phyloP scores from a whole-genome alignment of 2,888 invertebrate species.

The Synanthedon tipuliformis region DNA sequence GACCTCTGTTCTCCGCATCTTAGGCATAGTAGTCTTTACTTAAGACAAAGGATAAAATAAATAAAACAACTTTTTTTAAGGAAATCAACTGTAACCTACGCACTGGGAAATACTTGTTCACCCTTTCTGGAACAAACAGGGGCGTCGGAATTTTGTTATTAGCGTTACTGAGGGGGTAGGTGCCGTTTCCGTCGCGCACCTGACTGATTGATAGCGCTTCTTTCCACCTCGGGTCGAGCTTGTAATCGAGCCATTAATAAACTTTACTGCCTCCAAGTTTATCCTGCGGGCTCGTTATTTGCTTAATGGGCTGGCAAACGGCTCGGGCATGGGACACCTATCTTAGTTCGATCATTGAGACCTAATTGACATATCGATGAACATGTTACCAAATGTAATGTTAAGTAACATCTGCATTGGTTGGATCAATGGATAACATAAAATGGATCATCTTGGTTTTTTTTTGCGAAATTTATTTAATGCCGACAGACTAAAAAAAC shows the following conservation, averaged over 20 bases:
- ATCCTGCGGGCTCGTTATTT: slow-evolving; percentile 66
- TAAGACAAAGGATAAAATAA: not conserved
- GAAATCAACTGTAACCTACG: slow-evolving; percentile 21
- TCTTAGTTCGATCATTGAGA: slow-evolving; percentile 40
- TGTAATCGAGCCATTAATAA: slow-evolving; percentile 72
- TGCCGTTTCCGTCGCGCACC: slow-evolving; percentile 60
- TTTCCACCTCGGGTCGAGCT: slow-evolving; percentile 69
- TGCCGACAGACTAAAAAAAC: too few species aligned
- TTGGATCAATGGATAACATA: too few species aligned
- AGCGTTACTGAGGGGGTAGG: slow-evolving; percentile 61
- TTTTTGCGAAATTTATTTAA: too few species aligned
- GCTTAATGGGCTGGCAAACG: slow-evolving; percentile 66
- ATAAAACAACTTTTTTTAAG: slow-evolving; percentile 2
- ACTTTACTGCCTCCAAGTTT: slow-evolving; percentile 68
- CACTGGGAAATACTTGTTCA: slow-evolving; percentile 61
- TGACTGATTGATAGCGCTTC: slow-evolving; percentile 71
- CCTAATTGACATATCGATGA: slow-evolving; percentile 55
- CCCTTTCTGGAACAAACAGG: slow-evolving; percentile 65
- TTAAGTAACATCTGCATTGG: too few species aligned
- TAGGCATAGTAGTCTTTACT: not conserved
- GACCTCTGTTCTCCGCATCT: not conserved
- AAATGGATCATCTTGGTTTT: too few species aligned
- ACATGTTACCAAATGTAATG: slow-evolving; percentile 2
- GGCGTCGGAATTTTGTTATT: slow-evolving; percentile 69
- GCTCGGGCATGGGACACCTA: slow-evolving; percentile 48